A percentile compares a stretch with the other conserved stretches of the same genome.
phyloP scores from a whole-genome alignment of 2,797 vertebrate genomes.

The Aldrovandia affinis region DNA sequence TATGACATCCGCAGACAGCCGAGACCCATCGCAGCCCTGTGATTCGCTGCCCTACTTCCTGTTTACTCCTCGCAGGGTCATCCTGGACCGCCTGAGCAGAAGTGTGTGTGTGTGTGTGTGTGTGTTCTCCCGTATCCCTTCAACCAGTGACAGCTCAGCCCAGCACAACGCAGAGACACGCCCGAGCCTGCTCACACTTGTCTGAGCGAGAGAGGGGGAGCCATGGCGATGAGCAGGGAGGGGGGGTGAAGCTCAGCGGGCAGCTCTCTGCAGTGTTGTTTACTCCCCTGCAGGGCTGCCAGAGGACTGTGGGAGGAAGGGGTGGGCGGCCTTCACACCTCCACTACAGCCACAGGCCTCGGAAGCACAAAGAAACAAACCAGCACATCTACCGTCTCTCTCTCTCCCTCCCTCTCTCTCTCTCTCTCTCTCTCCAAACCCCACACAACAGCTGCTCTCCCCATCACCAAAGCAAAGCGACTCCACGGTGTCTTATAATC shows the following conservation, averaged over 20 bases:
- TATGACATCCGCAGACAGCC: background rate
- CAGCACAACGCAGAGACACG: background rate
- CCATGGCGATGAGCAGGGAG: background rate
- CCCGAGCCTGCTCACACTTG: background rate
- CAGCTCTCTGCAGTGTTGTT: constrained; percentile 1
- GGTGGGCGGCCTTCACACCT: constrained; percentile 21
- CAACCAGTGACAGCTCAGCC: background rate
- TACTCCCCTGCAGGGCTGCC: constrained; percentile 6
- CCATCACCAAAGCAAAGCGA: background rate
- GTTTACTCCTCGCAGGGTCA: background rate
- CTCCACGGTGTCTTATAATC: constrained; percentile 17
- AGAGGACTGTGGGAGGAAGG: background rate
- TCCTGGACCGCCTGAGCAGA: background rate
- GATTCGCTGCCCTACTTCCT: background rate
- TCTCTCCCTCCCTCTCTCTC: background rate
- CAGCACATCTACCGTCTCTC: background rate
- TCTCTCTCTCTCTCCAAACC: background rate
- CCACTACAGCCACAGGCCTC: constrained; percentile 4
- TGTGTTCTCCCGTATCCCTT: background rate
- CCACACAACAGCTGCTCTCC: constrained; percentile 19
- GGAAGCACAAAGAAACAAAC: constrained; percentile 11
- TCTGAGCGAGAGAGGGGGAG: background rate
- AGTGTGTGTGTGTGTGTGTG: too few species aligned
- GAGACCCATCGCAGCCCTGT: background rate
- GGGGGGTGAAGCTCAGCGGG: background rate